phyloP scores from a whole-genome alignment of 2,888 invertebrate species.

The Frankliniella intonsa region DNA sequence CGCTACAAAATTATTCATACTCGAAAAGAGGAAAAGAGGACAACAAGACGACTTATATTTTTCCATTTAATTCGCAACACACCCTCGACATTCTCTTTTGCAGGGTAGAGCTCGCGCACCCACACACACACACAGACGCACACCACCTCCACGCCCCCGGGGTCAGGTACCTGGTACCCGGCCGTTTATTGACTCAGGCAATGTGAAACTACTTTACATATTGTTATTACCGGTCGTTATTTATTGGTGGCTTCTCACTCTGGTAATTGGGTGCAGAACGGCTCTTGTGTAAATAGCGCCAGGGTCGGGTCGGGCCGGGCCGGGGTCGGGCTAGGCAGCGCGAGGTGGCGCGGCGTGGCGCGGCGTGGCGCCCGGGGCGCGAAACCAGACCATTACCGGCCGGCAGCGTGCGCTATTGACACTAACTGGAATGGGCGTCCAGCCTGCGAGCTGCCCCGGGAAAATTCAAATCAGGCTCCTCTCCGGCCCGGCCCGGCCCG shows the following conservation, averaged over 20 bases:
- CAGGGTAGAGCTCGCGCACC: background rate
- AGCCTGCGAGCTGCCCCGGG: too few relatives aligned
- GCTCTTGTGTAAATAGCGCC: slow-evolving; percentile 11
- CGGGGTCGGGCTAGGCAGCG: background rate
- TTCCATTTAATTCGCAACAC: too few relatives aligned
- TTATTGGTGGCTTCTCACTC: background rate
- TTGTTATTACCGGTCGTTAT: slow-evolving; percentile 14
- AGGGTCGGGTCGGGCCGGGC: background rate
- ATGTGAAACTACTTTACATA: slow-evolving; percentile 20
- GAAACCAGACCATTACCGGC: background rate
- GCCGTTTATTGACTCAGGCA: slow-evolving; percentile 22
- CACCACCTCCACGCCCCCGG: background rate
- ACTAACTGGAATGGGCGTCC: background rate
- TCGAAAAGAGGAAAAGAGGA: too few relatives aligned
- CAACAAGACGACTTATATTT: too few relatives aligned
- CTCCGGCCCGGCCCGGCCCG: too few relatives aligned
- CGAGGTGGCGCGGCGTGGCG: background rate
- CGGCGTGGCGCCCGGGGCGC: slow-evolving; percentile 10
- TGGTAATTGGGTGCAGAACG: background rate
- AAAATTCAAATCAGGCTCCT: too few relatives aligned
- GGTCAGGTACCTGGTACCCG: too few relatives aligned
- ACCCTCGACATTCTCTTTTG: too few relatives aligned
- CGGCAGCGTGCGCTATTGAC: background rate
- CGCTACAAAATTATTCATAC: too few relatives aligned
- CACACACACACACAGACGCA: background rate